These are phyloP conservation scores for Leptopilina syphax DNA, from an alignment of 2,888 invertebrate genomes.

Conservation along the genomic window DNA sequence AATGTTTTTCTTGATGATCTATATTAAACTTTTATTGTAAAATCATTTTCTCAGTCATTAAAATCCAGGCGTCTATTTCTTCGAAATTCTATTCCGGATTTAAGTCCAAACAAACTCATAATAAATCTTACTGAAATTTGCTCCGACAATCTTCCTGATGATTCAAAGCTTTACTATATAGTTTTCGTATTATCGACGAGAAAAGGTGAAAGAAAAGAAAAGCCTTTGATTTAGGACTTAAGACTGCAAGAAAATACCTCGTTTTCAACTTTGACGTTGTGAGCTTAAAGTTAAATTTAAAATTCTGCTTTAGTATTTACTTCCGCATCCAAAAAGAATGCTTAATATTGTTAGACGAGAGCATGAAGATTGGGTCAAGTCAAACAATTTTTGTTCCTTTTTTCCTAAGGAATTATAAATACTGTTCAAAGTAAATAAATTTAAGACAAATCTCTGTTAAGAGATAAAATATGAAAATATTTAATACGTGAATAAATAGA, in stretches of 20 bases:
- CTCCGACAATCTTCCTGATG: slow-evolving; percentile 1
- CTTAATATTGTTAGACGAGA: too few species aligned
- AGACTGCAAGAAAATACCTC: slow-evolving; percentile 16
- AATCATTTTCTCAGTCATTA: slow-evolving; percentile 5
- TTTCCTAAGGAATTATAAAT: too few species aligned
- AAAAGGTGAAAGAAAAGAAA: slow-evolving; percentile 22
- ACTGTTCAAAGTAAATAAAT: too few species aligned
- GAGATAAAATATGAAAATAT: too few species aligned
- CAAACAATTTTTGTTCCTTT: too few species aligned
- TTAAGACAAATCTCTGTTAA: too few species aligned
- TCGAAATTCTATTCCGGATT: background rate
- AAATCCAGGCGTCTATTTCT: background rate
- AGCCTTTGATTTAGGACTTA: slow-evolving; percentile 31
- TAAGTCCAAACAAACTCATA: background rate
- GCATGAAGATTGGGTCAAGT: too few species aligned
- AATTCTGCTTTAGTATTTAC: slow-evolving; percentile 7
- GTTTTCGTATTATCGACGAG: slow-evolving; percentile 22
- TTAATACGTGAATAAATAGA: too few species aligned
- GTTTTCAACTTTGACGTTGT: slow-evolving; percentile 29
- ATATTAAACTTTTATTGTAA: slow-evolving; percentile 1
- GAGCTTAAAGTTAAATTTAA: slow-evolving; percentile 9
- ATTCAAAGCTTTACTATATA: slow-evolving; percentile 11
- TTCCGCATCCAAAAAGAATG: background rate
- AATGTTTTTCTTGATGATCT: background rate
- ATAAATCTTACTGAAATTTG: slow-evolving; percentile 23